Evolutionary conservation across 2,113 vertebrate genomes (phyloP), one percentile per base, ranked within the genome.

Genomic region (Suncus etruscus): DNA sequence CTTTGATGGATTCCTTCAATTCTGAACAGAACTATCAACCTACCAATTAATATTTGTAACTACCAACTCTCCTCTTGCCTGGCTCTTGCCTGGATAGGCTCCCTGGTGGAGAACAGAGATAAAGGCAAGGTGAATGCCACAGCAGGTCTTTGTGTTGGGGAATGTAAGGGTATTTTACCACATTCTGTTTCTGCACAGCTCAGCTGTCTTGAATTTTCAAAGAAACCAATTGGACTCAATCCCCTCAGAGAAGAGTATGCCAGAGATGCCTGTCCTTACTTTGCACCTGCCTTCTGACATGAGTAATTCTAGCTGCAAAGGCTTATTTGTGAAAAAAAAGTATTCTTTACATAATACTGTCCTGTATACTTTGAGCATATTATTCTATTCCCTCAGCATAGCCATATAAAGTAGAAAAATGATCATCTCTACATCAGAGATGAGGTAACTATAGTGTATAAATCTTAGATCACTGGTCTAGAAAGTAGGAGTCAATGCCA

Each of bases 241-340:
- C 15, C n/a, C 16, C 75, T 93, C 86, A 20, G 66, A 78, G 69
- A 31, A 18, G 31, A 69, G 68, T 90, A 54, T 3, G 8, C 15
- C 14, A 22, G 63, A 86, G 76, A 58, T 70, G 48, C 39, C 61
- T 61, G 31, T 69, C 31, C 48, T 87, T 47, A 24, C 61, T 66
- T 74, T 24, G 69, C 39, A 50, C 47, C 48, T 84, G 77, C 14
- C 81, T 90, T 54, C 51, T 91, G 81, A 81, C 24, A 24, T 65
- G n/a, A 66, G 12, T 77, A 78, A 75, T 31, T 65, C 29, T 27
- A 80, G 78, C 50, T 25, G 27, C 68, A 68, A 88, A 92, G 47
- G 18, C 66, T 82, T 68, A 79, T 8, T 27, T 58, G 63, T 78
- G 22, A 69, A 63, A 86, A 85, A 14, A 63, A 15, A 66, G 63